Base-by-base conservation (phyloP, 2,888 invertebrate genomes). In the Hemaris fuciformis region DNA sequence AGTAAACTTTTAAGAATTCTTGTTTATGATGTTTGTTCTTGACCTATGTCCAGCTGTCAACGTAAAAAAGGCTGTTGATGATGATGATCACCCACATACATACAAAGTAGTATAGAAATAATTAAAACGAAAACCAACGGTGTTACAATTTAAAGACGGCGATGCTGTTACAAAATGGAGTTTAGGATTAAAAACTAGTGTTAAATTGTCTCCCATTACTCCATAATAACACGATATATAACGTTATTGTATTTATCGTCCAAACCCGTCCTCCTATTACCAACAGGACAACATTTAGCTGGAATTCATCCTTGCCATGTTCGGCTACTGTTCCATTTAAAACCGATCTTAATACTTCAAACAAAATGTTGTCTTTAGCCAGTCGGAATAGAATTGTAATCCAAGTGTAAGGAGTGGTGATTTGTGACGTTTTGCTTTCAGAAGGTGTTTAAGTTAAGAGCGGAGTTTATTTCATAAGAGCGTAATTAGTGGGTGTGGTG, bases 401-500 rank as follows among this genome's bases (percentile, higher is more conserved):
- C 65, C 0, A 0, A 6, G 10, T 58, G 57, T 15, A 31, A 13
- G 1, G 23, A 13, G n/a, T 22, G 6, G 18, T n/a, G 34, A 46
- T 6, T 38, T 34, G 10, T 22, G n/a, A 10, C n/a, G 34, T 34
- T 22, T 23, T 10, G n/a, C 34, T 5, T 13, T 13, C n/a, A 15
- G 10, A 8, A 15, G 38, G 42, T 31, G 38, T 25, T 64, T 68
- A 75, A 82, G 85, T 89, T 88, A 88, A 89, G 87, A 81, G 87
- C 83, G 77, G 83, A 87, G 87, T 89, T 91, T 89, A 89, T 90
- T 88, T 87, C 87, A 84, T 89, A 91, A 91, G 90, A 89, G 86
- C 87, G 88, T 93, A 92, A 93, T 93, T 89, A 91, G 92, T 92
- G 91, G 92, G 93, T 80, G 92, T 89, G 84, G 90, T 88, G 80